These are phyloP conservation scores for Alviniconcha marisindica DNA, from an alignment of 1,140 invertebrate species.

Conservation along the genomic window DNA sequence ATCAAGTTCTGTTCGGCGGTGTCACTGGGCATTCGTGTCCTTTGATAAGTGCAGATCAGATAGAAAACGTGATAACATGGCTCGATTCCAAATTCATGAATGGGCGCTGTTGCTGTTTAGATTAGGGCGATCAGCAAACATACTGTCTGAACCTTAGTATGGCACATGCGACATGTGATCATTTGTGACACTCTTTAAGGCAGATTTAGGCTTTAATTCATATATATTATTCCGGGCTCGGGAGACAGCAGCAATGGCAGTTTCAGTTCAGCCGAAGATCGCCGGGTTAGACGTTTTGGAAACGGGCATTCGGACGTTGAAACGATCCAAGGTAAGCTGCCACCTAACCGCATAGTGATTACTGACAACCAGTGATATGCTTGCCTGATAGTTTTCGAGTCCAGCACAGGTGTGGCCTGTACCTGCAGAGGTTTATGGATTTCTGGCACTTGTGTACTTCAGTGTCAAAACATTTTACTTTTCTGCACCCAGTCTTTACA, in stretches of 20 bases:
- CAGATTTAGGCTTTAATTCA: too few species aligned
- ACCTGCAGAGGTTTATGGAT: too few species aligned
- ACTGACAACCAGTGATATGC: too few species aligned
- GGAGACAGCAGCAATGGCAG: background rate
- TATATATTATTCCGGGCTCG: too few species aligned
- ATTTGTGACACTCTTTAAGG: too few species aligned
- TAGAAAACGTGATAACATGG: background rate
- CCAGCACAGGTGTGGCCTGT: too few species aligned
- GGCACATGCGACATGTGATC: background rate
- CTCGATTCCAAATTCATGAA: background rate
- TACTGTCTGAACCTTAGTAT: background rate
- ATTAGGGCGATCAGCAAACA: background rate
- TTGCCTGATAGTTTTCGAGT: too few species aligned
- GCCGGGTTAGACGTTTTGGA: conserved; percentile 26
- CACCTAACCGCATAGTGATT: too few species aligned
- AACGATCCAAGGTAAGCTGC: conserved; percentile 30
- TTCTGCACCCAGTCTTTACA: too few species aligned
- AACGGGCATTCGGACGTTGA: conserved; percentile 17
- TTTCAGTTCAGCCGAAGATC: conserved; percentile 13
- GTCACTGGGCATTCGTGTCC: too few species aligned
- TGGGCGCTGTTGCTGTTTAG: background rate
- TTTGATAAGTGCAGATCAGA: background rate
- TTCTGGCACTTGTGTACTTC: too few species aligned
- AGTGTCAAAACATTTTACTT: too few species aligned
- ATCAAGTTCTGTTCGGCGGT: background rate